A percentile compares a stretch with the other conserved stretches of the same genome.
Evolutionary conservation across 2,113 vertebrate species (phyloP).

Genomic region (Heterochromis multidens): DNA sequence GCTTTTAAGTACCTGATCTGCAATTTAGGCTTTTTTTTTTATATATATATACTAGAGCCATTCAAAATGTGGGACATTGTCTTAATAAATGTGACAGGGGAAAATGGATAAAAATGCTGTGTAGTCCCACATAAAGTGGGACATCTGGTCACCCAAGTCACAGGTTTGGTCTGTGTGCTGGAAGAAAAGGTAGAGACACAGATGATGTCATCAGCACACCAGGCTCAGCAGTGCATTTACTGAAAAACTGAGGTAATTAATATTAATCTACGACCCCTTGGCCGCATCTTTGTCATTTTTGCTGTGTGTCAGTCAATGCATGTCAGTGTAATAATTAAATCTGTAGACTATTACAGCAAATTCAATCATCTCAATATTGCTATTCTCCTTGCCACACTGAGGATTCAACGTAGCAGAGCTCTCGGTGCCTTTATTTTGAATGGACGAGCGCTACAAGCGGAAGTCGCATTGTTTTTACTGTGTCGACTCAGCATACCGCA

Average conservation of each 20-base stretch:
- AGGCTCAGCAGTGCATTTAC: no score
- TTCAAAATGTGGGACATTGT: not conserved
- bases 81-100: not conserved
- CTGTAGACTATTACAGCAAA: no score
- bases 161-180: not conserved
- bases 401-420: no score
- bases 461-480: not conserved
- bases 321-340: no score
- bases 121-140: not conserved
- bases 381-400: no score
- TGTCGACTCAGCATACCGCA: not conserved
- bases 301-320: no score
- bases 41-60: not conserved
- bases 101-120: not conserved
- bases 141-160: not conserved
- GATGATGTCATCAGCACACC: no score
- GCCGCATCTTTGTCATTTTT: no score
- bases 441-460: not conserved
- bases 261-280: no score
- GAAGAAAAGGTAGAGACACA: no score
- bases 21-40: not conserved
- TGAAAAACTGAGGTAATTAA: no score
- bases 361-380: no score
- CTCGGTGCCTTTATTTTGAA: conserved; percentile 60
- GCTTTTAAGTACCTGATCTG: not conserved